Percentiles rank a stretch among this genome's conserved stretches.
Conservation (phyloP, 2,113 vertebrate genomes). For the Puffinus mauretanicus region DNA sequence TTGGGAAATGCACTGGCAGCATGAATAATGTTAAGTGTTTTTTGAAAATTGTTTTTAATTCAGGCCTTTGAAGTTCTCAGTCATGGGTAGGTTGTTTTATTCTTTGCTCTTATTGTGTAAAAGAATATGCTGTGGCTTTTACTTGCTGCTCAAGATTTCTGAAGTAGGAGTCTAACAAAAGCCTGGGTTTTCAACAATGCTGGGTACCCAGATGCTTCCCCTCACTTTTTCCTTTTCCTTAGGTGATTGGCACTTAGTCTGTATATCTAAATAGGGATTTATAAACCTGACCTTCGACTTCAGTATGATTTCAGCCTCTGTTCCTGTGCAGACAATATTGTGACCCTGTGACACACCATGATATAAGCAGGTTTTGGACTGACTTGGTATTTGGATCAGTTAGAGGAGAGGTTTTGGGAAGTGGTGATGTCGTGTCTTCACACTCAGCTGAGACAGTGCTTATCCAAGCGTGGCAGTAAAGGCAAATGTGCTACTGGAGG, state of each 20-base stretch:
- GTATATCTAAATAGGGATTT: not conserved
- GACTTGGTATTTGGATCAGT: not conserved
- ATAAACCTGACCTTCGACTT: not conserved
- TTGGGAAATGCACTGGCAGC: not conserved
- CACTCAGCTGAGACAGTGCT: not conserved
- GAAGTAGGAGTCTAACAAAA: not conserved
- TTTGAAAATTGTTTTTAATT: conserved; percentile 42
- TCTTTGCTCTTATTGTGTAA: conserved; percentile 4
- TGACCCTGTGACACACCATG: not conserved
- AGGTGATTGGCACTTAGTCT: not conserved
- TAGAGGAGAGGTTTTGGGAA: not conserved
- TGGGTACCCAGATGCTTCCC: not conserved
- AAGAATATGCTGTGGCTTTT: not conserved
- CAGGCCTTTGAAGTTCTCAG: conserved; percentile 9
- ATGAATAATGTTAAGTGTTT: not conserved
- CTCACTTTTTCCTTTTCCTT: not conserved
- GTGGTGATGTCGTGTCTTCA: not conserved
- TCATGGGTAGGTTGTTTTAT: conserved; percentile 13
- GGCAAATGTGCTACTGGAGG: not conserved
- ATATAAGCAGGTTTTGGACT: not conserved
- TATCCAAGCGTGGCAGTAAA: not conserved
- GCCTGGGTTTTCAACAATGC: not conserved
- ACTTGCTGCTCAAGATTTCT: not conserved
- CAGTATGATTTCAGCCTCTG: not conserved
- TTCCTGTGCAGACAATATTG: not conserved